Percentiles rank a stretch among this genome's conserved stretches.
These are phyloP conservation scores for Choristoneura rosaceana DNA, from an alignment of 2,888 invertebrate species.

Conservation along the genomic window DNA sequence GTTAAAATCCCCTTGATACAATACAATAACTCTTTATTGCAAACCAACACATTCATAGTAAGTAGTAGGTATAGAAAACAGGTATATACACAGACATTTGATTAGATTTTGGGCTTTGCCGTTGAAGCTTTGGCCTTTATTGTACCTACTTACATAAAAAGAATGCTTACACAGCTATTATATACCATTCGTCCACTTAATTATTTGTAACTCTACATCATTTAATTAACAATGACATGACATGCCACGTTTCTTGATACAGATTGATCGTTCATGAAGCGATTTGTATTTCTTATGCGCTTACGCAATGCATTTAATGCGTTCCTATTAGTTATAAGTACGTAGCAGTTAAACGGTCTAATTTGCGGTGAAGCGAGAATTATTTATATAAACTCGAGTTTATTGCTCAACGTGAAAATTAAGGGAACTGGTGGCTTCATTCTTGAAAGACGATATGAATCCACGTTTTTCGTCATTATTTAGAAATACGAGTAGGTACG, in stretches of 20 bases:
- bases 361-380: background rate
- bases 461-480: too few species aligned
- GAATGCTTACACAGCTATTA: background rate
- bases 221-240: background rate
- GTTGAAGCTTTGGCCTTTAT: too few species aligned
- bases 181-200: background rate
- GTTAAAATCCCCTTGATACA: too few species aligned
- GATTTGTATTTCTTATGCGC: background rate
- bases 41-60: too few species aligned
- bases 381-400: background rate
- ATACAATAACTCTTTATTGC: too few species aligned
- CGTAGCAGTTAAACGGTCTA: background rate
- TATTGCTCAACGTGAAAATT: background rate
- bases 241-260: background rate
- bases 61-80: too few species aligned
- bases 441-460: too few species aligned
- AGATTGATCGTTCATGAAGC: constrained; percentile 4
- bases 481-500: too few species aligned
- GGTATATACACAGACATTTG: too few species aligned
- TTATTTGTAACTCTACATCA: background rate
- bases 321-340: constrained; percentile 3
- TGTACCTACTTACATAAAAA: too few species aligned
- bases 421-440: too few species aligned
- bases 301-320: background rate
- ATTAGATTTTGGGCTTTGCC: too few species aligned